Evolutionary conservation across 2,888 invertebrate genomes (phyloP).

Genomic region (Yponomeuta malinellus): DNA sequence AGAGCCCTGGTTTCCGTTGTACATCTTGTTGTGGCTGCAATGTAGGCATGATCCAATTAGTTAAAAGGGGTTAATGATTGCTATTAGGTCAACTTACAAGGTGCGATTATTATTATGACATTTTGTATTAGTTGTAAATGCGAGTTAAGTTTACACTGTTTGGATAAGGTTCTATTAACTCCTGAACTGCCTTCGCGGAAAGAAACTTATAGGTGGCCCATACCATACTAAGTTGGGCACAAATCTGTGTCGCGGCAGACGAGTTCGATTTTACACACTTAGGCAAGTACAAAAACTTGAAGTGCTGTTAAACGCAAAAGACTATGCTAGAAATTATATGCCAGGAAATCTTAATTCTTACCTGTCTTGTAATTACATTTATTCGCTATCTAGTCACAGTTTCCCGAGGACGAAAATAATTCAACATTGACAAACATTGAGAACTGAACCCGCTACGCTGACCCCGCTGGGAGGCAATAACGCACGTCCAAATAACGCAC

Average conservation of each 20-base stretch:
- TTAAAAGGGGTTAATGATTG: background rate
- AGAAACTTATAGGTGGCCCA: no score
- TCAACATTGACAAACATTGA: background rate
- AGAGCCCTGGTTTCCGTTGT: conserved; percentile 34
- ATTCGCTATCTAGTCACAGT: background rate
- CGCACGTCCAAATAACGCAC: no score
- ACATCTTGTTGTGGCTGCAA: conserved; percentile 16
- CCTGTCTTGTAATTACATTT: no score
- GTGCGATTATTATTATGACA: background rate
- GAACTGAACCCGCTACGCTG: no score
- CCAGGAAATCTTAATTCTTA: no score
- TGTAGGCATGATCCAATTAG: background rate
- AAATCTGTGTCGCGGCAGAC: no score
- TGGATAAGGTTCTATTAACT: background rate
- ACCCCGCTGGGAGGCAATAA: no score
- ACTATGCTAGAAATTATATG: background rate
- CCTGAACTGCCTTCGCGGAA: no score
- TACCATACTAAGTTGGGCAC: no score
- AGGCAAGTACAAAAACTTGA: background rate
- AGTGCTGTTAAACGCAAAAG: background rate
- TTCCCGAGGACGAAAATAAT: background rate
- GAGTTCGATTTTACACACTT: background rate
- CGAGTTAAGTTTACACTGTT: background rate
- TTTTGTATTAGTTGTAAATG: background rate
- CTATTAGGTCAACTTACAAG: background rate